Base-by-base conservation (phyloP, 2,113 vertebrate genomes). In the Marmota flaviventris region DNA sequence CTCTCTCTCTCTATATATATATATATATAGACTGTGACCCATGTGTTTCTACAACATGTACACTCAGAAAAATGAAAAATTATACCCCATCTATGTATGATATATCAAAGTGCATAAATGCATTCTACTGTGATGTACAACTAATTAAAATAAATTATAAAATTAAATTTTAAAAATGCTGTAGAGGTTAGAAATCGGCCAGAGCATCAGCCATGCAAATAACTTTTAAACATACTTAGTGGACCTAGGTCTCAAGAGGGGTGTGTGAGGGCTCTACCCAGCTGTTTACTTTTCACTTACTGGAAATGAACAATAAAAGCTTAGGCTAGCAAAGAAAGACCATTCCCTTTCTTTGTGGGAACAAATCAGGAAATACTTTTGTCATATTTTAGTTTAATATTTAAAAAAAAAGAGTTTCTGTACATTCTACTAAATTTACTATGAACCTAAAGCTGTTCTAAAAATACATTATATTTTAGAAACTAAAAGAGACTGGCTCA, bases 331-430 rank as follows among this genome's bases (percentile, higher is more conserved):
- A 85, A 91, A 91, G 18, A 24, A 84, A 86, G 34, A 95, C 67
- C 14, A 85, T 32, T 69, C 29, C 8, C 9, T 53, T 93, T 81
- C 94, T 72, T 67, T 67, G 13, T 39, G 42, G 53, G 0, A 8
- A 70, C 93, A 83, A 82, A 75, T 94, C 48, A 89, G 45, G 34
- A 85, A 51, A 85, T 56, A 78, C 14, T 88, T 90, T 84, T 73
- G 27, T 77, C 56, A 48, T 45, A 78, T 92, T 94, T 84, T 90
- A 42, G 29, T 32, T 96, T 93, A 77, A 90, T 87, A 76, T 93
- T 95, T 45, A 1, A 8, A 93, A 95, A 95, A 94, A 98, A 93
- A 95, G 25, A 78, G 63, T 56, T 17, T 81, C 70, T 96, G 76
- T 82, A 37, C 65, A 42, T 78, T 72, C 77, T 85, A 73, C 67